Evolutionary conservation across 2,888 invertebrate species (phyloP).

Genomic region (Lordiphosa fenestrarum): DNA sequence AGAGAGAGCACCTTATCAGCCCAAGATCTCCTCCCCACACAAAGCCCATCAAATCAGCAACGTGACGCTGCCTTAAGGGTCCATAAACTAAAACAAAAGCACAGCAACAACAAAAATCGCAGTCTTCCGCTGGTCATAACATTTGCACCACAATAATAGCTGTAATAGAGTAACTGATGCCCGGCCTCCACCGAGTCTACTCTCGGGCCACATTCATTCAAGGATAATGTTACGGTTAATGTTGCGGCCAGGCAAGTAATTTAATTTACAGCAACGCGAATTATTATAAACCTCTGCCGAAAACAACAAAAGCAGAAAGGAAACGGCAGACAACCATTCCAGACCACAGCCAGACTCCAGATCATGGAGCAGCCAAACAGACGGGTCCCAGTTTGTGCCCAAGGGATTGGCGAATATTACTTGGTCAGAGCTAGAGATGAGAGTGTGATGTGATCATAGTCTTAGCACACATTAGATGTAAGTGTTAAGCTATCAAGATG

Average conservation of each 20-base stretch:
- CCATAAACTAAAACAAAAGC: slow-evolving; percentile 34
- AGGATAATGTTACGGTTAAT: slow-evolving; percentile 71
- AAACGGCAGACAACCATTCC: slow-evolving; percentile 12
- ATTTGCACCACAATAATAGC: slow-evolving; percentile 75
- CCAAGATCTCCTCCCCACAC: slow-evolving; percentile 40
- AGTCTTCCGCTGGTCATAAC: slow-evolving; percentile 53
- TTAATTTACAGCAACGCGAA: slow-evolving; percentile 65
- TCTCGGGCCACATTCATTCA: slow-evolving; percentile 49
- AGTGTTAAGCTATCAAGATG: too few species aligned
- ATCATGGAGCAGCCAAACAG: neutral
- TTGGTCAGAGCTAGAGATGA: slow-evolving; percentile 11
- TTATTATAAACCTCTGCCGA: slow-evolving; percentile 40
- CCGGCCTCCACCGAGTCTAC: neutral
- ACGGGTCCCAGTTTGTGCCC: neutral
- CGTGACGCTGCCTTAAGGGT: slow-evolving; percentile 70
- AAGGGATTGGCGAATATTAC: slow-evolving; percentile 1
- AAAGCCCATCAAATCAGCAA: slow-evolving; percentile 70
- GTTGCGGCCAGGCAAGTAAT: slow-evolving; percentile 56
- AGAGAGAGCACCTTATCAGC: slow-evolving; percentile 48
- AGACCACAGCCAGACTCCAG: slow-evolving; percentile 26
- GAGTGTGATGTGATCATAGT: neutral
- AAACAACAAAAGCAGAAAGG: slow-evolving; percentile 12
- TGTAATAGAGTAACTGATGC: slow-evolving; percentile 51
- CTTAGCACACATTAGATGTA: neutral
- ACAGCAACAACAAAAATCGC: neutral